These are phyloP conservation scores for Proterorhinus semilunaris DNA, from an alignment of 2,113 vertebrate genomes.

Conservation along the genomic window DNA sequence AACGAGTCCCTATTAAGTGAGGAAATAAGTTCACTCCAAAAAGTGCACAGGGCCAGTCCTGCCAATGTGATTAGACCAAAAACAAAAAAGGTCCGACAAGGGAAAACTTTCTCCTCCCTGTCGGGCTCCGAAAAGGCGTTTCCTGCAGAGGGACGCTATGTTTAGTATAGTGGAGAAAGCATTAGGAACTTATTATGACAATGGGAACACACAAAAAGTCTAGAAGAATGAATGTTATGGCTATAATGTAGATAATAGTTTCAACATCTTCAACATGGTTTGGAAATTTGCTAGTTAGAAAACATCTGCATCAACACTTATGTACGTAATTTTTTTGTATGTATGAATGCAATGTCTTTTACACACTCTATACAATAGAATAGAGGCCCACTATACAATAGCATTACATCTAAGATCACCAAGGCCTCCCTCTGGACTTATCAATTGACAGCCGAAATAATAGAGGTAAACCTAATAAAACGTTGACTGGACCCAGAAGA, in stretches of 20 bases:
- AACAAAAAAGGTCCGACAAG: constrained; percentile 13
- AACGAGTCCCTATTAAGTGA: constrained; percentile 23
- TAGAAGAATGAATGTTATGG: too few relatives aligned
- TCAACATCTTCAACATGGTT: too few relatives aligned
- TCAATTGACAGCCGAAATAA: constrained; percentile 36
- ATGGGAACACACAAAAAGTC: too few relatives aligned
- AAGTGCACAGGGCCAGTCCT: constrained; percentile 34
- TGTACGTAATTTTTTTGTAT: too few relatives aligned
- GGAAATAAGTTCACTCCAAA: constrained; percentile 25
- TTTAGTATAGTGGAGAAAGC: constrained; percentile 17
- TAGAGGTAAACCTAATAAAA: constrained; percentile 53
- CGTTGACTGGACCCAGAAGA: constrained; percentile 62
- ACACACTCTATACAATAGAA: too few relatives aligned
- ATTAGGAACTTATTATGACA: constrained; percentile 12
- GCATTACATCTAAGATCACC: constrained; percentile 8
- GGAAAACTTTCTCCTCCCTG: constrained; percentile 54
- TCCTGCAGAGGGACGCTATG: constrained; percentile 56
- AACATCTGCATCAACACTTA: too few relatives aligned
- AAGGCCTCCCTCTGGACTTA: constrained; percentile 21
- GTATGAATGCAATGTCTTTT: too few relatives aligned
- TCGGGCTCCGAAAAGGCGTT: constrained; percentile 60
- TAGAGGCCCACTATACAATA: neutral
- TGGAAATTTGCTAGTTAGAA: too few relatives aligned
- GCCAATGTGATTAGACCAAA: constrained; percentile 55
- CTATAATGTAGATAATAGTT: too few relatives aligned